Conservation (phyloP, 2,888 invertebrate genomes). For the Artemia sp. region DNA sequence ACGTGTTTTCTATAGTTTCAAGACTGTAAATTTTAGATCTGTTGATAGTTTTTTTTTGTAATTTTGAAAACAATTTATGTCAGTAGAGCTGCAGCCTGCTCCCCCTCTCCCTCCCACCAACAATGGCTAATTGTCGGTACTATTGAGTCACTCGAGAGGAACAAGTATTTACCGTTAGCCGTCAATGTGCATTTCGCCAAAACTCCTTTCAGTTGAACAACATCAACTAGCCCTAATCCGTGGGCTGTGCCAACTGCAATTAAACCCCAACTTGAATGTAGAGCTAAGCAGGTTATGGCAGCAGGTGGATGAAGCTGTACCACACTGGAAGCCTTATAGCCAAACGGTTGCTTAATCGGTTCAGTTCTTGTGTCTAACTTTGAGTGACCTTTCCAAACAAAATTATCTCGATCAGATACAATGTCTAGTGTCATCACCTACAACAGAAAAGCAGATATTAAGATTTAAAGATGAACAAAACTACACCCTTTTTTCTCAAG, state of each 20-base stretch:
- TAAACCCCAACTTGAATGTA: slow-evolving; percentile 80
- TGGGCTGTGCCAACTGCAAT: slow-evolving; percentile 81
- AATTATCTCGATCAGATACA: slow-evolving; percentile 78
- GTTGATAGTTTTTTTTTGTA: no score
- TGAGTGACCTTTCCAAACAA: slow-evolving; percentile 93
- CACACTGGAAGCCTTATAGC: slow-evolving; percentile 57
- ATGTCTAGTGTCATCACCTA: slow-evolving; percentile 48
- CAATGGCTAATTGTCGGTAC: not conserved
- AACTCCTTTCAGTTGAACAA: slow-evolving; percentile 54
- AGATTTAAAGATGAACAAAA: no score
- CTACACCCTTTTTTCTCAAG: no score
- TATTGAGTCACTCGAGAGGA: not conserved
- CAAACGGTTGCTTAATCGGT: slow-evolving; percentile 37
- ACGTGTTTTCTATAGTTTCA: no score
- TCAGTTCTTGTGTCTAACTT: slow-evolving; percentile 49
- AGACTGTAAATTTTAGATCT: no score
- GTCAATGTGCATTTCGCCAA: slow-evolving; percentile 79
- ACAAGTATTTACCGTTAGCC: slow-evolving; percentile 51
- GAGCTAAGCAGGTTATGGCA: slow-evolving; percentile 69
- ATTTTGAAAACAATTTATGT: no score
- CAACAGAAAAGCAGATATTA: no score
- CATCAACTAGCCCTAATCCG: slow-evolving; percentile 78
- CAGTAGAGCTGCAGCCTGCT: no score
- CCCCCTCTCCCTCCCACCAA: no score
- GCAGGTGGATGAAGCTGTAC: slow-evolving; percentile 85